A percentile compares a stretch with the other conserved stretches of the same genome.
Evolutionary conservation across 2,888 invertebrate species (phyloP).

Genomic region (Galeruca laticollis): DNA sequence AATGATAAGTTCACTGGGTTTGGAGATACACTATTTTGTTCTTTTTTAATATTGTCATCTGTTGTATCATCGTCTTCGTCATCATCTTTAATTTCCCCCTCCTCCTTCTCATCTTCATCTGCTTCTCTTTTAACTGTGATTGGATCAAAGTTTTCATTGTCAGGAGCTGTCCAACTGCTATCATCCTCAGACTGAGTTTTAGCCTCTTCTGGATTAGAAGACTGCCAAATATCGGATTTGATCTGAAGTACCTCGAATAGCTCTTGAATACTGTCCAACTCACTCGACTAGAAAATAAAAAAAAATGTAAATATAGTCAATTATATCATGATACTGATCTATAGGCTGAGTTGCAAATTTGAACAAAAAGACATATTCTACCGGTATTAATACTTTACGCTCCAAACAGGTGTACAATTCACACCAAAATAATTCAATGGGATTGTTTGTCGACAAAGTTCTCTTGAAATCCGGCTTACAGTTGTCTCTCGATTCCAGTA

Average conservation of each 20-base stretch:
- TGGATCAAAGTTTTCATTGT: conserved; percentile 56
- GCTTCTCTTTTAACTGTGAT: conserved; percentile 58
- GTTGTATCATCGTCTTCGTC: conserved; percentile 66
- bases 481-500: no score
- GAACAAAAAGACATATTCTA: neutral
- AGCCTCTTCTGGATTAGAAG: conserved; percentile 62
- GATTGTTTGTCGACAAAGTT: no score
- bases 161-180: conserved; percentile 69
- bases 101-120: conserved; percentile 68
- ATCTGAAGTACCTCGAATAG: conserved; percentile 86
- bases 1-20: conserved; percentile 86
- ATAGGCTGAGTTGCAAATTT: conserved; percentile 8
- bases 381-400: no score
- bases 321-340: no score
- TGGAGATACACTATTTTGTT: conserved; percentile 78
- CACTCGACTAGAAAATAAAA: conserved; percentile 74
- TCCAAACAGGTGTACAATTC: no score
- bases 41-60: conserved; percentile 63
- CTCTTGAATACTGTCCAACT: conserved; percentile 86
- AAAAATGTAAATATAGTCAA: conserved; percentile 20
- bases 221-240: conserved; percentile 83
- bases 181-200: conserved; percentile 60
- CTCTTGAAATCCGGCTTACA: no score
- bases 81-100: conserved; percentile 67
- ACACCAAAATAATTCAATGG: no score